Percentiles rank a stretch among this genome's conserved stretches.
Evolutionary conservation across 2,797 vertebrate species (phyloP).

Genomic region (Psittacula echo): DNA sequence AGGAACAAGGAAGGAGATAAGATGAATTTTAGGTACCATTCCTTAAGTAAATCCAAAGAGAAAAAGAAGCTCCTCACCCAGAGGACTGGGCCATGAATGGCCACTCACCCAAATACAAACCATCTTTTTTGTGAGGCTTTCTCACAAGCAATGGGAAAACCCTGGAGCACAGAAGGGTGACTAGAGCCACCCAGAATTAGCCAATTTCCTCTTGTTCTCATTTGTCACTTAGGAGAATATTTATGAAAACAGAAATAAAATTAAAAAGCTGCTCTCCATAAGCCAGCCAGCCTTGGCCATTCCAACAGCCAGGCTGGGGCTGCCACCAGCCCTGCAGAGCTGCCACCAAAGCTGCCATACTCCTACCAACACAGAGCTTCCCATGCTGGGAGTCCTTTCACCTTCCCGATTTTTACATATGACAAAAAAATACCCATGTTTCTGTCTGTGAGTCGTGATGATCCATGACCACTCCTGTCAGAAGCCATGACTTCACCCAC

Average conservation of each 20-base stretch:
- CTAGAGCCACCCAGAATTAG: background rate
- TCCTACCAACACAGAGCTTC: background rate
- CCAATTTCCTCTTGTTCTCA: background rate
- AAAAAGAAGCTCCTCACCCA: background rate
- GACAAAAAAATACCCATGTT: background rate
- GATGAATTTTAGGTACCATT: background rate
- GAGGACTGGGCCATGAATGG: background rate
- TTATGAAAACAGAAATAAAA: background rate
- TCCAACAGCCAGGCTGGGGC: background rate
- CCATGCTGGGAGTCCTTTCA: background rate
- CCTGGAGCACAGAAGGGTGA: background rate
- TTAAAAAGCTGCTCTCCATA: background rate
- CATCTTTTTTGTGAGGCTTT: background rate
- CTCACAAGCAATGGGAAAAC: background rate
- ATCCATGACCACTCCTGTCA: conserved; percentile 57
- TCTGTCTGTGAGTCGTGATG: conserved; percentile 1
- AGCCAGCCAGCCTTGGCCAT: background rate
- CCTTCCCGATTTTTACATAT: background rate
- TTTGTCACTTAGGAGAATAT: background rate
- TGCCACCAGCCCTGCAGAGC: background rate
- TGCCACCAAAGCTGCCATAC: background rate
- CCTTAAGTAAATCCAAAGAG: background rate
- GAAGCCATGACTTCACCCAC: conserved; percentile 25
- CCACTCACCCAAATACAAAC: background rate
- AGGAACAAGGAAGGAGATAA: background rate